A percentile compares a stretch with the other conserved stretches of the same genome.
These are phyloP conservation scores for Mythimna pallens DNA, from an alignment of 2,888 invertebrate genomes.

Conservation along the genomic window DNA sequence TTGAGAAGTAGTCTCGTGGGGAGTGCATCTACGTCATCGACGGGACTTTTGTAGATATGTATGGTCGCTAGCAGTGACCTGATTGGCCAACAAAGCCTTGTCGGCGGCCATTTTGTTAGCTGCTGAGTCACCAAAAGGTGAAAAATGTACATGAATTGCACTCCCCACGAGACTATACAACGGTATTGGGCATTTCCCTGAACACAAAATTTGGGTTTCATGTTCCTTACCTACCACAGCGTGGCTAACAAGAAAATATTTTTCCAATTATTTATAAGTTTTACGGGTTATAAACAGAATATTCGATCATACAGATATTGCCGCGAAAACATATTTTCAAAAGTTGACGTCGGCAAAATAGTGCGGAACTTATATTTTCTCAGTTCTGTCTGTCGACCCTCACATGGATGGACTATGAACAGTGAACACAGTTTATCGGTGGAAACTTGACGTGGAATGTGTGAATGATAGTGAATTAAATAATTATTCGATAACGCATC, in stretches of 20 bases:
- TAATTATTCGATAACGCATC: constrained; percentile 61
- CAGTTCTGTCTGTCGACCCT: constrained; percentile 70
- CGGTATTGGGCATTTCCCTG: constrained; percentile 91
- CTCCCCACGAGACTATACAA: constrained; percentile 91
- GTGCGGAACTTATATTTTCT: constrained; percentile 77
- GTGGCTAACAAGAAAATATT: constrained; percentile 76
- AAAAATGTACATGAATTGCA: constrained; percentile 91
- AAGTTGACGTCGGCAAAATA: constrained; percentile 75
- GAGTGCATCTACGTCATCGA: constrained; percentile 87
- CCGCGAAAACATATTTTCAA: constrained; percentile 78
- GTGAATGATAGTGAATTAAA: constrained; percentile 59
- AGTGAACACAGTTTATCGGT: constrained; percentile 63
- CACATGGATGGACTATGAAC: constrained; percentile 71
- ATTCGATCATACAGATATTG: constrained; percentile 63
- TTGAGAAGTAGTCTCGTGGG: constrained; percentile 90
- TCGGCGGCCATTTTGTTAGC: constrained; percentile 92
- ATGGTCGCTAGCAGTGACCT: constrained; percentile 78
- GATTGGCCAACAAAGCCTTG: constrained; percentile 89
- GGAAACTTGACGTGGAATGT: constrained; percentile 67
- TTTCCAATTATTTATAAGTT: constrained; percentile 61
- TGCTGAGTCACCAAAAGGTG: constrained; percentile 92
- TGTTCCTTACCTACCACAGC: constrained; percentile 83
- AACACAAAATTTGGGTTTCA: constrained; percentile 90
- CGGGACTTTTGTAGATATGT: constrained; percentile 85
- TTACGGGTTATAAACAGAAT: constrained; percentile 52